Conservation (phyloP, 2,888 invertebrate species). For the Escarpia spicata region DNA sequence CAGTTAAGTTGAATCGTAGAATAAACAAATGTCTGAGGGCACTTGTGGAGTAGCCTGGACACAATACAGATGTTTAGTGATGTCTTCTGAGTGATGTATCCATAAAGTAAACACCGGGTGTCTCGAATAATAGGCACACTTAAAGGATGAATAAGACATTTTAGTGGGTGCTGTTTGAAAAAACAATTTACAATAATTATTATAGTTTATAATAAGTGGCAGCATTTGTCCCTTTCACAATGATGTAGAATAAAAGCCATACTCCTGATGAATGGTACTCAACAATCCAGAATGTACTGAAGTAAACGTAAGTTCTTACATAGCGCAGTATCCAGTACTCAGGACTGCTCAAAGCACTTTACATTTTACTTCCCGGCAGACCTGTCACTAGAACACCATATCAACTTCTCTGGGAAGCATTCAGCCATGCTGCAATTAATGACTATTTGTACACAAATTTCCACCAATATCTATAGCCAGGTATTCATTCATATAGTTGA, state of each 20-base stretch:
- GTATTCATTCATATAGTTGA: too few species aligned
- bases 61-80: background rate
- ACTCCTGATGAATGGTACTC: background rate
- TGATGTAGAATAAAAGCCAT: background rate
- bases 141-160: background rate
- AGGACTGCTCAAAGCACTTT: too few species aligned
- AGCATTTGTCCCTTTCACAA: background rate
- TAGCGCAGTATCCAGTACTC: too few species aligned
- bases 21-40: background rate
- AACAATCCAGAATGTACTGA: background rate
- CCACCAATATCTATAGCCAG: too few species aligned
- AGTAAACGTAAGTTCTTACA: background rate
- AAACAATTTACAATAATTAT: background rate
- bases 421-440: too few species aligned
- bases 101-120: background rate
- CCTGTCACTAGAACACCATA: too few species aligned
- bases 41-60: background rate
- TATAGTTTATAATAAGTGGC: background rate
- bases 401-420: too few species aligned
- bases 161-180: background rate
- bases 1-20: background rate
- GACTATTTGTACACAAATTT: too few species aligned
- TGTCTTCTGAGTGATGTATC: background rate
- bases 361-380: too few species aligned
- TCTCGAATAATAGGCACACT: background rate